Percentiles rank a stretch among this genome's conserved stretches.
Evolutionary conservation across 2,797 vertebrate species (phyloP).

Genomic region (Onychomys torridus): DNA sequence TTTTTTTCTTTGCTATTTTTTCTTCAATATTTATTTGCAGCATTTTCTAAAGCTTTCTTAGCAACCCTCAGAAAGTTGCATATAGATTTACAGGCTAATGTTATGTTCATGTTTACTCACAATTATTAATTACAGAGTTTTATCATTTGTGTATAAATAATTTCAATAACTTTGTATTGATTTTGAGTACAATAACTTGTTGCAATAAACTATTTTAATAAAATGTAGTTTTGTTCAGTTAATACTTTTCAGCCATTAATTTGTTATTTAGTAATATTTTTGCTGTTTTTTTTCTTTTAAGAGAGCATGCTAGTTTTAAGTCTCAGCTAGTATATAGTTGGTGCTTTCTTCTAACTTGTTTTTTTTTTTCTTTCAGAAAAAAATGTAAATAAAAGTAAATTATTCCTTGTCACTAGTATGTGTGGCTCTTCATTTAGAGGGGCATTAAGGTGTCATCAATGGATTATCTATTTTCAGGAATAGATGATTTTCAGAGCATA

Average conservation of each 20-base stretch:
- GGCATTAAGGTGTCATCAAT: neutral
- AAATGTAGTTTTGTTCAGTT: slow-evolving; percentile 60
- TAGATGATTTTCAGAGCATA: neutral
- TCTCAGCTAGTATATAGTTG: slow-evolving; percentile 41
- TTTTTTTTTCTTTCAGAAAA: neutral
- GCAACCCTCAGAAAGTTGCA: slow-evolving; percentile 70
- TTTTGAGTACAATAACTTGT: slow-evolving; percentile 86
- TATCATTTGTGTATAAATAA: slow-evolving; percentile 88
- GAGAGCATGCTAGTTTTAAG: slow-evolving; percentile 5
- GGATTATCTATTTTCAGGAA: neutral
- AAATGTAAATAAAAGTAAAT: slow-evolving; percentile 48
- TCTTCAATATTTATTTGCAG: slow-evolving; percentile 33
- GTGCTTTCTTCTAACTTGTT: slow-evolving; percentile 46
- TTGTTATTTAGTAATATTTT: slow-evolving; percentile 24
- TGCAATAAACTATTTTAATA: slow-evolving; percentile 90
- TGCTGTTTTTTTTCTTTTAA: neutral
- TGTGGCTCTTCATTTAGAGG: slow-evolving; percentile 44
- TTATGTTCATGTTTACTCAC: slow-evolving; percentile 75
- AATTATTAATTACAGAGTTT: slow-evolving; percentile 68
- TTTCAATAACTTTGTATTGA: slow-evolving; percentile 89
- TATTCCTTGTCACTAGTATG: slow-evolving; percentile 20
- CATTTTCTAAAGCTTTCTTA: slow-evolving; percentile 57
- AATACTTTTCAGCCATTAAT: slow-evolving; percentile 62
- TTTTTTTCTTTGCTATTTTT: slow-evolving; percentile 57
- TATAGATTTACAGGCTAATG: slow-evolving; percentile 72